Conservation (phyloP, 2,797 vertebrate species). For the Denticeps clupeoides region DNA sequence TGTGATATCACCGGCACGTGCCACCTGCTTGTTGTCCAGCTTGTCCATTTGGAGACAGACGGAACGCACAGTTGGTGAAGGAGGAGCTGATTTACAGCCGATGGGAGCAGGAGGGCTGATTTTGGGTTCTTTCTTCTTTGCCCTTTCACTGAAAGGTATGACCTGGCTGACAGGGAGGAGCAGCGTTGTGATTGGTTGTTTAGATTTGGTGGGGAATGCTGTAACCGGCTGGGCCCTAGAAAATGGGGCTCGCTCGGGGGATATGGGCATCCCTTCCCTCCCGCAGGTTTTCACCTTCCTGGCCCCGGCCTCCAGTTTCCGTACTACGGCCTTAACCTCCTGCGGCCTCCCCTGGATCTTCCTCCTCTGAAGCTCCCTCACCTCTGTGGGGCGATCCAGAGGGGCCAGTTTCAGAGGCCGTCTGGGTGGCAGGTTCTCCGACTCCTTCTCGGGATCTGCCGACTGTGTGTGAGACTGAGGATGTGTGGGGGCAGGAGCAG, state of each 20-base stretch:
- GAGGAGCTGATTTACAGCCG: background rate
- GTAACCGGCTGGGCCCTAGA: constrained; percentile 1
- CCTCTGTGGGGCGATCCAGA: constrained; percentile 54
- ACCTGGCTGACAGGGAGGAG: constrained; percentile 16
- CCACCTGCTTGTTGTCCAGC: constrained; percentile 3
- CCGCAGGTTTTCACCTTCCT: constrained; percentile 24
- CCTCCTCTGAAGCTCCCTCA: constrained; percentile 57
- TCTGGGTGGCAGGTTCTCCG: constrained; percentile 36
- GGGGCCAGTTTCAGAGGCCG: constrained; percentile 61
- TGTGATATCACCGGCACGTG: constrained; percentile 1
- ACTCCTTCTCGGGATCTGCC: constrained; percentile 16
- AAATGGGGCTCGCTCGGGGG: constrained; percentile 9
- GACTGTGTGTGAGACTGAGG: constrained; percentile 12
- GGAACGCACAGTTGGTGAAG: too few species aligned
- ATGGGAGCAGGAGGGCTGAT: constrained; percentile 7
- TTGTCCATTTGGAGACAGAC: background rate
- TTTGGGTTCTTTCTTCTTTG: constrained; percentile 22
- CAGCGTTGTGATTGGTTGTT: constrained; percentile 23
- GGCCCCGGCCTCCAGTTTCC: constrained; percentile 26
- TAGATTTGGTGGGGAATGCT: constrained; percentile 9
- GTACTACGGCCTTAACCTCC: constrained; percentile 37
- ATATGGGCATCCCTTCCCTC: constrained; percentile 17
- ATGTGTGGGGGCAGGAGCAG: constrained; percentile 19
- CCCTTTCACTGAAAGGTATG: constrained; percentile 14
- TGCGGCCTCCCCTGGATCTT: constrained; percentile 51